A percentile compares a stretch with the other conserved stretches of the same genome.
Evolutionary conservation across 2,113 vertebrate genomes (phyloP).

Genomic region (Scopus umbretta): DNA sequence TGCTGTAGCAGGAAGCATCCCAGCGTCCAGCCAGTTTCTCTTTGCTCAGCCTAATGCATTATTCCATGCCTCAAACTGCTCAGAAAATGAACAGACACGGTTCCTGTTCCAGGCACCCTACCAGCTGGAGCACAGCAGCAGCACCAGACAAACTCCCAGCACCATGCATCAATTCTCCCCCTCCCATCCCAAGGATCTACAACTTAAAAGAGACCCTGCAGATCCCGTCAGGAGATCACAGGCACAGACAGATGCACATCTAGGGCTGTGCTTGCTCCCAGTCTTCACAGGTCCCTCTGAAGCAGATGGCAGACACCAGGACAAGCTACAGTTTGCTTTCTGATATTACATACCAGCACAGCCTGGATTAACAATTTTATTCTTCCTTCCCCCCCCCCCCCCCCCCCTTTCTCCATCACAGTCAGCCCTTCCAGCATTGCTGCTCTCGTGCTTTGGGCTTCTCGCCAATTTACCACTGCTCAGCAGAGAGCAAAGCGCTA

Average conservation of each 20-base stretch:
- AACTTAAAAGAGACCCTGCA: background rate
- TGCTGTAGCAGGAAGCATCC: background rate
- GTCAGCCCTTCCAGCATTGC: background rate
- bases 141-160: background rate
- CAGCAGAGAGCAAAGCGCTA: background rate
- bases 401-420: background rate
- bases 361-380: background rate
- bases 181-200: background rate
- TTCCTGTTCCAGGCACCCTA: background rate
- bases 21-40: background rate
- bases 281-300: background rate
- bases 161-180: background rate
- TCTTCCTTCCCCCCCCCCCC: background rate
- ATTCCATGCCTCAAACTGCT: background rate
- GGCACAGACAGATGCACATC: background rate
- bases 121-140: background rate
- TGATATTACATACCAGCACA: background rate
- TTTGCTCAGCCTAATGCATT: fast-evolving
- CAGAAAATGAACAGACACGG: background rate
- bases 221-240: background rate
- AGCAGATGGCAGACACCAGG: background rate
- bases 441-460: background rate
- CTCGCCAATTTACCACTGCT: background rate
- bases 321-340: background rate
- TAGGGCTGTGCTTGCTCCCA: background rate